Conservation (phyloP, 2,797 vertebrate species). For the Gastrophryne carolinensis region DNA sequence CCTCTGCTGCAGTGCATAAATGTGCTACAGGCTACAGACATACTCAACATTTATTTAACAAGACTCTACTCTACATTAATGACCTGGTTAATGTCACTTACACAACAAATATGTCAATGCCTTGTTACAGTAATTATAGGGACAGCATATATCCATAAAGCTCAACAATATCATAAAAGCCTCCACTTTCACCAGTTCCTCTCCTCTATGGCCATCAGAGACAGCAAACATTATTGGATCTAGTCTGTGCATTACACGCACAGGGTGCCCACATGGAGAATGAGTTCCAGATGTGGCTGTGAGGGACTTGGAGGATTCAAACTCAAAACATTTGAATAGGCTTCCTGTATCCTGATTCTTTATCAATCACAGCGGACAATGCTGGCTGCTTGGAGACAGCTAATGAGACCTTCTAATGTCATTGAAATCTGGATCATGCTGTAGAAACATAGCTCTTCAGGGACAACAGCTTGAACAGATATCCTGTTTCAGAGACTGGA, state of each 20-base stretch:
- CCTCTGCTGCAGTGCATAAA: too few species aligned
- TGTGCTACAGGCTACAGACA: too few species aligned
- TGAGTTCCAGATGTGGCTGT: slow-evolving; percentile 47
- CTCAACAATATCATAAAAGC: slow-evolving; percentile 24
- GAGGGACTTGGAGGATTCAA: slow-evolving; percentile 32
- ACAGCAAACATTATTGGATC: slow-evolving; percentile 40
- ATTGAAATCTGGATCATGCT: slow-evolving; percentile 40
- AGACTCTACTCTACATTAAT: background rate
- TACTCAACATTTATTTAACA: too few species aligned
- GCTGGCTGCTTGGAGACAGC: slow-evolving; percentile 20
- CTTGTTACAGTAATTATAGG: background rate
- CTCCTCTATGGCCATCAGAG: slow-evolving; percentile 18
- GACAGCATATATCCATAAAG: background rate
- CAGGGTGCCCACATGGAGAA: slow-evolving; percentile 39
- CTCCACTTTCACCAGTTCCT: slow-evolving; percentile 26
- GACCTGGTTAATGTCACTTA: background rate
- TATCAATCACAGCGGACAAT: slow-evolving; percentile 47
- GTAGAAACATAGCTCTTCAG: slow-evolving; percentile 33
- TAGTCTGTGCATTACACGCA: slow-evolving; percentile 29
- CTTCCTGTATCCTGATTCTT: slow-evolving; percentile 46
- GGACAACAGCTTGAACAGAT: slow-evolving; percentile 17
- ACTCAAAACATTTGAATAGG: slow-evolving; percentile 35
- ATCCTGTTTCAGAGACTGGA: slow-evolving; percentile 40
- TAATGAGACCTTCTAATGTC: slow-evolving; percentile 33
- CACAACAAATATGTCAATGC: background rate